These are phyloP conservation scores for Meta bourneti DNA, from an alignment of 2,888 invertebrate genomes.

Conservation along the genomic window DNA sequence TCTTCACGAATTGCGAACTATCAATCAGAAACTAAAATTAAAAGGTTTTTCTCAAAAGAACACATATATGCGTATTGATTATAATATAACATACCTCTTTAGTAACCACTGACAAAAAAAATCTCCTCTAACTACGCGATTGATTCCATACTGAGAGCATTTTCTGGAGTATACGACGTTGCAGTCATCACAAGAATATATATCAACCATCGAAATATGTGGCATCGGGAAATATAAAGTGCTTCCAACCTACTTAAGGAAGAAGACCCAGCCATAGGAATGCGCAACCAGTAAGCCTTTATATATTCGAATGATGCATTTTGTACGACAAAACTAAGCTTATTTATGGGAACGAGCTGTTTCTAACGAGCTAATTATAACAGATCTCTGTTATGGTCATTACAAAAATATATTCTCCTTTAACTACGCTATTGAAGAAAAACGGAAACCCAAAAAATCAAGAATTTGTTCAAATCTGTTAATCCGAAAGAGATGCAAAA, in stretches of 20 bases:
- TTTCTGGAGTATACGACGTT: background rate
- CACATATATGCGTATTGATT: too few relatives aligned
- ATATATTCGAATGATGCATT: background rate
- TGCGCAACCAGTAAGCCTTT: background rate
- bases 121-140: too few relatives aligned
- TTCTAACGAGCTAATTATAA: background rate
- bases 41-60: too few relatives aligned
- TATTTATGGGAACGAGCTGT: conserved; percentile 2
- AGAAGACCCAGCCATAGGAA: background rate
- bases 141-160: background rate
- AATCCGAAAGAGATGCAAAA: background rate
- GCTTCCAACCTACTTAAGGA: background rate
- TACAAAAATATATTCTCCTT: too few relatives aligned
- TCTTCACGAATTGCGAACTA: too few relatives aligned
- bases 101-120: too few relatives aligned
- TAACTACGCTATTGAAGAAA: too few relatives aligned
- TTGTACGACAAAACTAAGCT: background rate
- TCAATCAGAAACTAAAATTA: too few relatives aligned
- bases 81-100: too few relatives aligned
- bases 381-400: too few relatives aligned
- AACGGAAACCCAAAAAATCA: too few relatives aligned
- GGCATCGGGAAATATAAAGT: background rate
- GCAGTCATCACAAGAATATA: background rate
- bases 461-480: background rate
- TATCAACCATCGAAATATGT: background rate